Percentiles rank a stretch among this genome's conserved stretches.
These are phyloP conservation scores for Rhimphoctona megacephalus DNA, from an alignment of 2,888 invertebrate species.

Conservation along the genomic window DNA sequence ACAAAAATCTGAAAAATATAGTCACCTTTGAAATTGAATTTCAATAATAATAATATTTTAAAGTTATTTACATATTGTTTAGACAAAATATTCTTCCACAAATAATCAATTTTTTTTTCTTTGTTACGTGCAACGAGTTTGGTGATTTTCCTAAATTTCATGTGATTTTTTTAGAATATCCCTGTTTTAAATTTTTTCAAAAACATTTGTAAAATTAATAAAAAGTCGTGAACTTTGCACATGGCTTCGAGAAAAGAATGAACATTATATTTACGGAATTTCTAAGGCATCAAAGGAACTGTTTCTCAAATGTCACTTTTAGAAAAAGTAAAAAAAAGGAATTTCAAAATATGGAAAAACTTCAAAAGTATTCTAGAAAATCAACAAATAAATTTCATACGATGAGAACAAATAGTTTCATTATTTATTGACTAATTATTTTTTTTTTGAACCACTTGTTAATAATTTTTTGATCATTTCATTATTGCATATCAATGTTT, in stretches of 20 bases:
- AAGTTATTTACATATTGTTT: no score
- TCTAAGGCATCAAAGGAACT: neutral
- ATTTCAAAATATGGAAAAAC: no score
- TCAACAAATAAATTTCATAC: no score
- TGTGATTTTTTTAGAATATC: neutral
- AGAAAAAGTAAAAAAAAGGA: neutral
- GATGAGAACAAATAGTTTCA: neutral
- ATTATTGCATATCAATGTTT: no score
- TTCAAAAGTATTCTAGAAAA: no score
- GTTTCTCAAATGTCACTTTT: no score
- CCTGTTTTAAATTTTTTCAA: neutral
- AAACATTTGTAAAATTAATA: neutral
- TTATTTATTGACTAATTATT: neutral
- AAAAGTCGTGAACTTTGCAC: neutral
- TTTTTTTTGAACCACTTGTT: neutral
- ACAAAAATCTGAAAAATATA: neutral
- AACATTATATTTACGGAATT: neutral
- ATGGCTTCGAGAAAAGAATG: neutral
- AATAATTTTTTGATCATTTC: neutral
- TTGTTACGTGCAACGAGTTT: no score
- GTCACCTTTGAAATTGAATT: no score
- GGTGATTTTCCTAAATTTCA: no score
- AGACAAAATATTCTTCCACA: no score
- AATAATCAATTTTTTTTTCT: no score
- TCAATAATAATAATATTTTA: no score